A percentile compares a stretch with the other conserved stretches of the same genome.
Evolutionary conservation across 2,797 vertebrate species (phyloP).

Genomic region (Kryptolebias ocellatus): DNA sequence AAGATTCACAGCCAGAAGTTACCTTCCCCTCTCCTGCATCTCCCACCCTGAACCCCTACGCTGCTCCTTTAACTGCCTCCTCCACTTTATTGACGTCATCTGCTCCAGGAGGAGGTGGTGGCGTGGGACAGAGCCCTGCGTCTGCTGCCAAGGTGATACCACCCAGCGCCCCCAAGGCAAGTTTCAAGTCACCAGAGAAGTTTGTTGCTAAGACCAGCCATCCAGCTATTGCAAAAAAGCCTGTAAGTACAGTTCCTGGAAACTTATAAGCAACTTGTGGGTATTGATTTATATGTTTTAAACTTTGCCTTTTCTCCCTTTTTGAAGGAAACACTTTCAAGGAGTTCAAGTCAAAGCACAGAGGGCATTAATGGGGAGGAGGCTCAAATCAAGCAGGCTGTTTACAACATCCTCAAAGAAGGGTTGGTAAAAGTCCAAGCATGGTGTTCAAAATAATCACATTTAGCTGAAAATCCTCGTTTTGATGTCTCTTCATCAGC

Average conservation of each 20-base stretch:
- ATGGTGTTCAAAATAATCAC: not conserved
- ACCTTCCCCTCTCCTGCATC: constrained; percentile 36
- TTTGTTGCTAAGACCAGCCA: constrained; percentile 66
- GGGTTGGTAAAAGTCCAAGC: constrained; percentile 76
- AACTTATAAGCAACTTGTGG: constrained; percentile 1
- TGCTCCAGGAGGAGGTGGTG: constrained; percentile 28
- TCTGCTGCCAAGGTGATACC: constrained; percentile 67
- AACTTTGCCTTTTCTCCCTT: constrained; percentile 14
- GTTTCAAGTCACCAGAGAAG: constrained; percentile 67
- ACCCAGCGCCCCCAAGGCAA: constrained; percentile 55
- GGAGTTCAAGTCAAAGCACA: constrained; percentile 77
- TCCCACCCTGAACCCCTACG: constrained; percentile 71
- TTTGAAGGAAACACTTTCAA: constrained; percentile 84
- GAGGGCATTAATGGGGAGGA: constrained; percentile 71
- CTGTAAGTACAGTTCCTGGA: constrained; percentile 63
- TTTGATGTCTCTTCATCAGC: constrained; percentile 65
- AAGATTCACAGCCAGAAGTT: constrained; percentile 44
- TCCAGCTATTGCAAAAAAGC: constrained; percentile 72
- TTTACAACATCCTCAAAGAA: constrained; percentile 84
- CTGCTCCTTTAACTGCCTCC: constrained; percentile 45
- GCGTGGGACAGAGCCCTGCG: constrained; percentile 61
- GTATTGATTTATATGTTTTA: constrained; percentile 9
- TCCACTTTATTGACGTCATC: constrained; percentile 30
- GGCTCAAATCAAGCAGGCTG: constrained; percentile 75
- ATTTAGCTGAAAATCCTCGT: constrained; percentile 1